Conservation (phyloP, 92 coral and sea anemone species). For the Parazoanthus atlanticus region DNA sequence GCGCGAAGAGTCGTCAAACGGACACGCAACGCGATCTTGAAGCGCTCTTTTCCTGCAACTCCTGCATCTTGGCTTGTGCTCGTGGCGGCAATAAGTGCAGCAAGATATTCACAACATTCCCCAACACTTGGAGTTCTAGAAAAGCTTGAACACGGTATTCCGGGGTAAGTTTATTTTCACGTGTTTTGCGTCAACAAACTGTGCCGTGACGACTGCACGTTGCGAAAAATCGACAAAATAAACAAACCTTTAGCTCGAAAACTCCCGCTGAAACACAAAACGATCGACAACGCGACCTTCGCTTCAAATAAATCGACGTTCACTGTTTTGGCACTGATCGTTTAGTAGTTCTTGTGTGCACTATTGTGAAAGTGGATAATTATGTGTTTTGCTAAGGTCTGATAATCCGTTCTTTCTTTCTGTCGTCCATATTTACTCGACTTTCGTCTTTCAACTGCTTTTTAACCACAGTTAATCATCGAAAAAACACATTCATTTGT, state of each 20-base stretch:
- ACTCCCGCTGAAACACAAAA: not conserved
- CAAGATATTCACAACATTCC: constrained; percentile 89
- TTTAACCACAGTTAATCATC: too few relatives aligned
- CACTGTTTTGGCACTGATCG: not conserved
- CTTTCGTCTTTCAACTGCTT: not conserved
- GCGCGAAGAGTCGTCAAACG: constrained; percentile 78
- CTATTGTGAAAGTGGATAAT: not conserved
- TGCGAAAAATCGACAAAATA: not conserved
- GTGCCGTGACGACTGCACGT: not conserved
- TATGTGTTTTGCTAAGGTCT: not conserved
- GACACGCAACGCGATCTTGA: constrained; percentile 76
- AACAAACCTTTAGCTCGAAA: not conserved
- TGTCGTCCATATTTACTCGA: not conserved
- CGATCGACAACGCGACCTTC: not conserved
- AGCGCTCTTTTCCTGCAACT: constrained; percentile 94
- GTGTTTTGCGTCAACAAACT: not conserved
- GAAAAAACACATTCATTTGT: not conserved
- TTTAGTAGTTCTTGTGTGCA: not conserved
- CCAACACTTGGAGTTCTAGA: constrained; percentile 90
- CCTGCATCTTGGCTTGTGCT: constrained; percentile 94
- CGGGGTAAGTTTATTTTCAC: constrained; percentile 72
- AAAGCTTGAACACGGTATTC: constrained; percentile 85
- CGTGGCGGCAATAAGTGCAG: constrained; percentile 93
- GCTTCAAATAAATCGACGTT: not conserved
- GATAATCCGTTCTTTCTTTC: not conserved